These are phyloP conservation scores for Chymomyza procnemis DNA, from an alignment of 2,888 invertebrate genomes.

Conservation along the genomic window DNA sequence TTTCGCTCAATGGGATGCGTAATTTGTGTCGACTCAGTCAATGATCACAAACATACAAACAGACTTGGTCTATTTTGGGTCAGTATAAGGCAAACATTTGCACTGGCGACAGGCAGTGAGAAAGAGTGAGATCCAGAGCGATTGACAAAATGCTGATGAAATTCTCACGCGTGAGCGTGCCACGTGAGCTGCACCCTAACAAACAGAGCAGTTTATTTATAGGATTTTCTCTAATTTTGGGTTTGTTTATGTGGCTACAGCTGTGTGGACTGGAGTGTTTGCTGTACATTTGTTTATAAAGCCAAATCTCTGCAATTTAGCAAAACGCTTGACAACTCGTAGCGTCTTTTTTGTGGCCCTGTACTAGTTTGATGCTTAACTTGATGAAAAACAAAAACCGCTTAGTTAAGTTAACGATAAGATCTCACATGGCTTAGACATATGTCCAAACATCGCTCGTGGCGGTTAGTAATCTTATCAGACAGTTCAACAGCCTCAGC, in stretches of 20 bases:
- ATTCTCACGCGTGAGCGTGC: neutral
- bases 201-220: neutral
- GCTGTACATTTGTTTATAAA: neutral
- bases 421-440: neutral
- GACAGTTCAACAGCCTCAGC: neutral
- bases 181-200: neutral
- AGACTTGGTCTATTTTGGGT: conserved; percentile 36
- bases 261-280: neutral
- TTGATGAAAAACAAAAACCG: neutral
- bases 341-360: neutral
- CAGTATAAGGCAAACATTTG: conserved; percentile 23
- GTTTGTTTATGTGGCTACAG: neutral
- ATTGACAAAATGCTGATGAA: conserved; percentile 31
- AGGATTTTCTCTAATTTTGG: neutral
- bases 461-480: neutral
- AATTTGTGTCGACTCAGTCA: conserved; percentile 37
- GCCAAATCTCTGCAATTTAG: neutral
- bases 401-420: neutral
- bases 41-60: conserved; percentile 7
- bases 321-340: neutral
- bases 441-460: neutral
- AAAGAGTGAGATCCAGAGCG: conserved; percentile 5
- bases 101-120: neutral
- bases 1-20: conserved; percentile 66
- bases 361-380: neutral